phyloP scores from a whole-genome alignment of 2,888 invertebrate genomes.

The Dyspetes luteomarginatus region DNA sequence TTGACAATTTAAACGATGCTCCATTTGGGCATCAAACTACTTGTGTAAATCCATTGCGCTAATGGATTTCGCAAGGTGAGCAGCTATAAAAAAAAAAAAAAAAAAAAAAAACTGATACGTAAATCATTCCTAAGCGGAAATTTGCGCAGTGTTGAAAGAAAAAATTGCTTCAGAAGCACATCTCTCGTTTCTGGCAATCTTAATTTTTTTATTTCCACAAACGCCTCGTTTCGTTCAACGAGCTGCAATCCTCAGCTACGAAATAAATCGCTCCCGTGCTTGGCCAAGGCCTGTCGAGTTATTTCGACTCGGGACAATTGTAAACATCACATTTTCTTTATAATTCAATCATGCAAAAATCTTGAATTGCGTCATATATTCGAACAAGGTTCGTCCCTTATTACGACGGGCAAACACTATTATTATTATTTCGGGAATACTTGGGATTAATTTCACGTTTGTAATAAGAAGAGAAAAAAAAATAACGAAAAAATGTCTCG shows the following conservation, averaged over 20 bases:
- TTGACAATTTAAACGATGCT: slow-evolving; percentile 45
- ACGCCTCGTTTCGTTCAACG: slow-evolving; percentile 47
- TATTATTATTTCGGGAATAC: slow-evolving; percentile 34
- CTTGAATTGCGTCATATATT: slow-evolving; percentile 34
- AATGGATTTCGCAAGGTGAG: slow-evolving; percentile 27
- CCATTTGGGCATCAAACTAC: slow-evolving; percentile 20
- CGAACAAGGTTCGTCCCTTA: slow-evolving; percentile 20
- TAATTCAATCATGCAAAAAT: slow-evolving; percentile 34
- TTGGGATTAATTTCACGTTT: slow-evolving; percentile 34
- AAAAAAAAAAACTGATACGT: slow-evolving; percentile 43
- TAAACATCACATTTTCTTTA: slow-evolving; percentile 4
- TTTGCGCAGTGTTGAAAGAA: slow-evolving; percentile 30
- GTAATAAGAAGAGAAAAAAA: too few species aligned
- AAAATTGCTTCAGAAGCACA: slow-evolving; percentile 18
- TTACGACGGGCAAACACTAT: background rate
- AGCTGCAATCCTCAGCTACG: slow-evolving; percentile 36
- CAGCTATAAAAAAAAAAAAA: slow-evolving; percentile 37
- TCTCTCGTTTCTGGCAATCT: slow-evolving; percentile 7
- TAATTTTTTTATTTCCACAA: slow-evolving; percentile 32
- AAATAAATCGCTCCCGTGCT: slow-evolving; percentile 38
- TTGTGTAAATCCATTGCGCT: slow-evolving; percentile 27
- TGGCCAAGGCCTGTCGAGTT: slow-evolving; percentile 47
- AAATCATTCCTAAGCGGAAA: slow-evolving; percentile 53
- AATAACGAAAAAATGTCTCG: slow-evolving; percentile 21
- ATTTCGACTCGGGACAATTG: slow-evolving; percentile 28